Percentiles rank a stretch among this genome's conserved stretches.
Evolutionary conservation across 2,797 vertebrate genomes (phyloP).

Genomic region (Orientallactaga sibirica): DNA sequence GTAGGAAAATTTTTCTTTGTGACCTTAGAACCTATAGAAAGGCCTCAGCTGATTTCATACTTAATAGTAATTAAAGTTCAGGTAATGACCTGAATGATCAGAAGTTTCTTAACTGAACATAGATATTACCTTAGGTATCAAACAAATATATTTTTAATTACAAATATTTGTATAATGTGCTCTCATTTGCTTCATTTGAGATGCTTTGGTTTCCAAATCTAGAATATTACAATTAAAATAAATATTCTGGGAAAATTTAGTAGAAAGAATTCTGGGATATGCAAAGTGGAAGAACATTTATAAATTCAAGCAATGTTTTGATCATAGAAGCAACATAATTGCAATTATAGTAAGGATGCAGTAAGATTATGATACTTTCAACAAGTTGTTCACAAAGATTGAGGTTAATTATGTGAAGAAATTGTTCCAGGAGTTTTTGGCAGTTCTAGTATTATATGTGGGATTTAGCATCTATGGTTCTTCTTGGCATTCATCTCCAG

Average conservation of each 20-base stretch:
- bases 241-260: neutral
- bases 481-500: neutral
- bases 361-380: neutral
- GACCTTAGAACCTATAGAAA: neutral
- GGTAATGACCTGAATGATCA: neutral
- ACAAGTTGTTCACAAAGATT: neutral
- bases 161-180: neutral
- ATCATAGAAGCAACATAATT: neutral
- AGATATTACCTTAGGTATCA: neutral
- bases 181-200: neutral
- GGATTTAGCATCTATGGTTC: neutral
- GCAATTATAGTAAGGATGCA: neutral
- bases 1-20: neutral
- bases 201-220: neutral
- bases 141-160: neutral
- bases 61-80: neutral
- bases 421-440: neutral
- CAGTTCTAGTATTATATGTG: neutral
- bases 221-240: neutral
- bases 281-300: neutral
- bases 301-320: neutral
- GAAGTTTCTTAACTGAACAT: neutral
- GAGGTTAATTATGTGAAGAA: constrained; percentile 31
- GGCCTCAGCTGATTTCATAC: neutral
- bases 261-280: neutral